These are phyloP conservation scores for Aepyceros melampus DNA, from an alignment of 2,113 vertebrate species.

Conservation along the genomic window DNA sequence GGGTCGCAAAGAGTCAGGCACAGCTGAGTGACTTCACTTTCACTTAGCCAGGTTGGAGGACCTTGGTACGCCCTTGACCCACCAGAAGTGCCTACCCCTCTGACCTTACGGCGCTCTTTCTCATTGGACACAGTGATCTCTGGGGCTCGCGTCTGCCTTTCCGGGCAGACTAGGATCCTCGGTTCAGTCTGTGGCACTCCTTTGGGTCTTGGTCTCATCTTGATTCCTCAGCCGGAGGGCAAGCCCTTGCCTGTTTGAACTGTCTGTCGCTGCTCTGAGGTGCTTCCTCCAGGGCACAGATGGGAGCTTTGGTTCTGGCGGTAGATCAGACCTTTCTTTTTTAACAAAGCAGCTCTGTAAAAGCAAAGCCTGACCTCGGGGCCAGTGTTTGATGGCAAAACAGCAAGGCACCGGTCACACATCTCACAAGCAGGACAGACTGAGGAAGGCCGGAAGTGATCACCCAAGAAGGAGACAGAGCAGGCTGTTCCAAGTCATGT, in stretches of 20 bases:
- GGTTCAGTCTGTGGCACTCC: rapidly evolving
- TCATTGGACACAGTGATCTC: background rate
- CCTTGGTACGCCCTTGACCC: background rate
- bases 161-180: background rate
- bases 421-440: background rate
- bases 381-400: background rate
- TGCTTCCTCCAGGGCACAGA: background rate
- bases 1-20: too few species aligned
- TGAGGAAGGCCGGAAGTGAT: background rate
- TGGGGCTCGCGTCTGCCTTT: background rate
- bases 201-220: background rate
- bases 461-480: background rate
- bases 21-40: too few species aligned
- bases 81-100: background rate
- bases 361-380: background rate
- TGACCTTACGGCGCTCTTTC: background rate
- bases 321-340: background rate
- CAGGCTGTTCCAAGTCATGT: background rate
- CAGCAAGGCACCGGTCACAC: background rate
- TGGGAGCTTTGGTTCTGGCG: background rate
- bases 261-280: background rate
- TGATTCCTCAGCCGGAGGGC: background rate
- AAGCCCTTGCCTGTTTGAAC: background rate
- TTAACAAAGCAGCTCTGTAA: background rate
- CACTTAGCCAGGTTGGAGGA: background rate